A percentile compares a stretch with the other conserved stretches of the same genome.
Evolutionary conservation across 2,888 invertebrate species (phyloP).

Genomic region (Antitype chi): DNA sequence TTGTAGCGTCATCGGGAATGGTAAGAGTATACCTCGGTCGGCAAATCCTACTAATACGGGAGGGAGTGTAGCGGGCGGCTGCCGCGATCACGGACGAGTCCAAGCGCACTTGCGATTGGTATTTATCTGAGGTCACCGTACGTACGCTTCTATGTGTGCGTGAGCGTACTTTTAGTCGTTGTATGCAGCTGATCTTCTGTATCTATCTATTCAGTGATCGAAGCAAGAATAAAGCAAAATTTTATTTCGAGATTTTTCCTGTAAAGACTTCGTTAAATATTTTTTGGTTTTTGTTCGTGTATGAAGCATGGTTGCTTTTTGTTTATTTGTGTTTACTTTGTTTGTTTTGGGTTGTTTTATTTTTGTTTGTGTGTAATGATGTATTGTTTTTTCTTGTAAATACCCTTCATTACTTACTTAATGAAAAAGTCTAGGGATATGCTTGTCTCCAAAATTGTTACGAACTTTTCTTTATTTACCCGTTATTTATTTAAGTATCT

Average conservation of each 20-base stretch:
- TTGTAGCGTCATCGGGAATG: too few species aligned
- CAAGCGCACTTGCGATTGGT: too few species aligned
- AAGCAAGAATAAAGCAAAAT: slow-evolving; percentile 17
- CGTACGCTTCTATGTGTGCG: not conserved
- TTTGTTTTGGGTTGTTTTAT: not conserved
- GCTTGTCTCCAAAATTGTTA: not conserved
- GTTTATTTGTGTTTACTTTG: not conserved
- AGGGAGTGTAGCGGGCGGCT: too few species aligned
- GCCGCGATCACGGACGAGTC: too few species aligned
- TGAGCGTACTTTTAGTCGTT: not conserved
- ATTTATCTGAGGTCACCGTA: not conserved
- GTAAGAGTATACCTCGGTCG: too few species aligned
- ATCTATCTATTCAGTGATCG: not conserved
- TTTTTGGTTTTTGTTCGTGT: slow-evolving; percentile 14
- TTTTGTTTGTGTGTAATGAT: not conserved
- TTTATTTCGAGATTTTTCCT: slow-evolving; percentile 26
- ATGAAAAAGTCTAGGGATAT: not conserved
- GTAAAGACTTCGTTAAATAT: slow-evolving; percentile 25
- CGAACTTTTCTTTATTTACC: not conserved
- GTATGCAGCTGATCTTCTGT: not conserved
- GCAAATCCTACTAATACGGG: not conserved
- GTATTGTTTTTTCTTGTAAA: not conserved
- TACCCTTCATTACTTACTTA: not conserved
- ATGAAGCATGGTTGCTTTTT: slow-evolving; percentile 7
- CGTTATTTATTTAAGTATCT: not conserved